Evolutionary conservation across 1,140 invertebrate genomes (phyloP), one percentile per base, ranked within the genome.

Genomic region (Parasteatoda tepidariorum): DNA sequence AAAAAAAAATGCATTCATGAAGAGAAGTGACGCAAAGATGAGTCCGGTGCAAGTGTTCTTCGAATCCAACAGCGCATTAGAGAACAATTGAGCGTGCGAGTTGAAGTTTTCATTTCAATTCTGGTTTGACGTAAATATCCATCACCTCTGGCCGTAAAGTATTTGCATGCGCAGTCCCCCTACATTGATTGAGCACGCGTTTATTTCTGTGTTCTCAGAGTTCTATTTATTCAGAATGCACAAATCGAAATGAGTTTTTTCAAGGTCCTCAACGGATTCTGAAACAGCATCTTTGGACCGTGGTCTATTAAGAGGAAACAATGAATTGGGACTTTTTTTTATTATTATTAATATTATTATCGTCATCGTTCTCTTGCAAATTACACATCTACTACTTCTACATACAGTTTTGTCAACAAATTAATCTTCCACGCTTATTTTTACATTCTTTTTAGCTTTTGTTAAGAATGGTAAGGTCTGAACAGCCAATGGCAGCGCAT

Each of bases 81-180:
- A 82, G 78, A 82, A 82, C 78, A 82, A 82, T 82, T 48, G 67
- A 38, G 59, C 73, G 73, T 64, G 73, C 38, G 48, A 62, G 73
- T 26, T 18, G 24, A 67, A n/a, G 24, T 6, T 34, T 74, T 74
- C 54, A 30, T 55, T 64, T 64, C 57, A 48, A 64, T 38, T 59
- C 38, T 2, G 11, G 66, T 61, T 82, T 71, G 78, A 62, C 78
- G 57, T 62, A 82, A 82, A 70, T 70, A 68, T 71, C 78, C 78
- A 71, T 71, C 67, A 62, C 66, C 66, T 59, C 22, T 48, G 41
- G 48, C 64, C 76, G 64, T 71, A 70, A 82, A 82, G 33, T 64
- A 71, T 70, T 61, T 71, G 78, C 78, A 82, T 70, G 66, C 55
- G 78, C 33, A 38, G 28, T 48, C 33, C 31, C n/a, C 26, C 18